Conservation (phyloP, 2,113 vertebrate genomes). For the Oncorhynchus keta region DNA sequence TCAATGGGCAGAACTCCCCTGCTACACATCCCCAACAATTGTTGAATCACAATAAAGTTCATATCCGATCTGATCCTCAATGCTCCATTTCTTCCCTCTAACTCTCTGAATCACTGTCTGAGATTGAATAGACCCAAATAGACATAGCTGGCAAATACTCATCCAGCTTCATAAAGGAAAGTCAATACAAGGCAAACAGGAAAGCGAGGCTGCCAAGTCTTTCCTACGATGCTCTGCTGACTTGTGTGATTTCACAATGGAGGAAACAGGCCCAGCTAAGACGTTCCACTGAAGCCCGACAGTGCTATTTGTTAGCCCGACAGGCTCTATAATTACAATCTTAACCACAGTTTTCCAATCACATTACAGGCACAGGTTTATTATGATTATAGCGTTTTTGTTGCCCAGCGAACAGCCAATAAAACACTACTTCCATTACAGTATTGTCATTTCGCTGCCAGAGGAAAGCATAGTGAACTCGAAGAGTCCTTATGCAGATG, state of each 20-base stretch:
- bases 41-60: too few species aligned
- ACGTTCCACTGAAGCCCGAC: constrained; percentile 45
- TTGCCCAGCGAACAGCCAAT: constrained; percentile 60
- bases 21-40: too few species aligned
- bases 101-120: not conserved
- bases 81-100: not conserved
- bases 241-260: constrained; percentile 56
- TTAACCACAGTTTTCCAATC: constrained; percentile 64
- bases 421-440: constrained; percentile 62
- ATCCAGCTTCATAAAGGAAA: not conserved
- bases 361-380: constrained; percentile 63
- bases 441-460: constrained; percentile 47
- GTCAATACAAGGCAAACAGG: not conserved
- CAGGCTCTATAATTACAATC: constrained; percentile 71
- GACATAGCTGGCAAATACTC: not conserved
- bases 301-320: constrained; percentile 60
- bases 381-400: constrained; percentile 62
- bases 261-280: constrained; percentile 49
- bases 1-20: too few species aligned
- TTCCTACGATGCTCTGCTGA: constrained; percentile 40
- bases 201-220: constrained; percentile 1
- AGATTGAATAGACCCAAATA: not conserved
- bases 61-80: not conserved
- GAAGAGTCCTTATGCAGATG: constrained; percentile 21
- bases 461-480: constrained; percentile 30